Evolutionary conservation across 2,113 vertebrate genomes (phyloP).

Genomic region (Hylia prasina): DNA sequence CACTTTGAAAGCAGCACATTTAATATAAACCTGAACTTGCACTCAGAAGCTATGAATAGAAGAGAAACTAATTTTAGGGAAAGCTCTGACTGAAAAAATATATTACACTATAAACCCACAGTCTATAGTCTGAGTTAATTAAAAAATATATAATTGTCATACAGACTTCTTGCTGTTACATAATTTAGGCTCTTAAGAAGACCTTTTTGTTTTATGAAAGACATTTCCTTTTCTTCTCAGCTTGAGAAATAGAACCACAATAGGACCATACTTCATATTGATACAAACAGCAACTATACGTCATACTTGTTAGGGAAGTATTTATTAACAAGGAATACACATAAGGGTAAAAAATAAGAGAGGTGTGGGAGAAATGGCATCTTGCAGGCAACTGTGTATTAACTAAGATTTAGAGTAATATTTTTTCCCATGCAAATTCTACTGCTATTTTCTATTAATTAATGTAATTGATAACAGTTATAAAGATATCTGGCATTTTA

Average conservation of each 20-base stretch:
- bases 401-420: conserved; percentile 46
- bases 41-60: background rate
- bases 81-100: background rate
- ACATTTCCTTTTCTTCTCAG: background rate
- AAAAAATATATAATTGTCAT: background rate
- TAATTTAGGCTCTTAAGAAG: conserved; percentile 5
- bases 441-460: conserved; percentile 69
- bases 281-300: background rate
- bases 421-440: conserved; percentile 43
- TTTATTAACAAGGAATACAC: conserved; percentile 40
- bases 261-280: background rate
- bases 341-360: background rate
- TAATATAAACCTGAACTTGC: background rate
- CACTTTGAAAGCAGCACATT: background rate
- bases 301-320: background rate
- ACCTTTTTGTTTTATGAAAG: background rate
- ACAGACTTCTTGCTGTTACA: background rate
- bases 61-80: background rate
- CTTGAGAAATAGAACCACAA: background rate
- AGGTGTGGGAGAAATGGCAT: background rate
- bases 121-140: background rate
- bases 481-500: conserved; percentile 70
- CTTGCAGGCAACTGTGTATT: conserved; percentile 12
- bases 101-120: background rate
- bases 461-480: conserved; percentile 75